phyloP scores from a whole-genome alignment of 1,140 invertebrate species.

The Drosophila kurseongensis region DNA sequence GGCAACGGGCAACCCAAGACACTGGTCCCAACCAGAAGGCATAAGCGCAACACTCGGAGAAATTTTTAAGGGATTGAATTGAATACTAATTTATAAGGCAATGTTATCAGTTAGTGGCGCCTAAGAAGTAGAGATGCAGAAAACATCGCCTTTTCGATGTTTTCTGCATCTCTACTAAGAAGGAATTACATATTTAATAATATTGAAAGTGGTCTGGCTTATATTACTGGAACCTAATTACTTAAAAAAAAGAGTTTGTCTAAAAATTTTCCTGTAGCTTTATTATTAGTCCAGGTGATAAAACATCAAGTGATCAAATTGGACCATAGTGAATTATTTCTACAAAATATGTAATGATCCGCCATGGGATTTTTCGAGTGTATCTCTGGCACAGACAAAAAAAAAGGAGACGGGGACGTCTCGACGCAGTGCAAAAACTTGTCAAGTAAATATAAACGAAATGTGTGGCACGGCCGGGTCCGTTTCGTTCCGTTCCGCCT shows the following conservation, averaged over 20 bases:
- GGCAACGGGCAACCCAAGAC: conserved; percentile 55
- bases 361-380: conserved; percentile 12
- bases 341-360: no score
- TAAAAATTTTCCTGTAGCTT: no score
- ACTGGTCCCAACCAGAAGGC: conserved; percentile 25
- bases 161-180: no score
- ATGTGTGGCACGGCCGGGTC: conserved; percentile 72
- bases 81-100: neutral
- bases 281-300: no score
- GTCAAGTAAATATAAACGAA: conserved; percentile 83
- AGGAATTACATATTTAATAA: neutral
- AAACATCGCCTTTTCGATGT: no score
- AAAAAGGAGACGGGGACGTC: conserved; percentile 50
- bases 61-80: neutral
- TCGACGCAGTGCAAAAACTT: conserved; percentile 77
- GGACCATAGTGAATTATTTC: no score
- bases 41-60: conserved; percentile 28
- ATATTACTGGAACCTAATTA: no score
- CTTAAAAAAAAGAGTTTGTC: no score
- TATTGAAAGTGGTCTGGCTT: no score
- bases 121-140: no score
- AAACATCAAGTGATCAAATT: no score
- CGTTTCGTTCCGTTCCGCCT: conserved; percentile 52
- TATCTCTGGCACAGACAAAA: conserved; percentile 32
- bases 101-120: neutral